Percentiles rank a stretch among this genome's conserved stretches.
Evolutionary conservation across 2,113 vertebrate species (phyloP).

Genomic region (Petaurus breviceps): DNA sequence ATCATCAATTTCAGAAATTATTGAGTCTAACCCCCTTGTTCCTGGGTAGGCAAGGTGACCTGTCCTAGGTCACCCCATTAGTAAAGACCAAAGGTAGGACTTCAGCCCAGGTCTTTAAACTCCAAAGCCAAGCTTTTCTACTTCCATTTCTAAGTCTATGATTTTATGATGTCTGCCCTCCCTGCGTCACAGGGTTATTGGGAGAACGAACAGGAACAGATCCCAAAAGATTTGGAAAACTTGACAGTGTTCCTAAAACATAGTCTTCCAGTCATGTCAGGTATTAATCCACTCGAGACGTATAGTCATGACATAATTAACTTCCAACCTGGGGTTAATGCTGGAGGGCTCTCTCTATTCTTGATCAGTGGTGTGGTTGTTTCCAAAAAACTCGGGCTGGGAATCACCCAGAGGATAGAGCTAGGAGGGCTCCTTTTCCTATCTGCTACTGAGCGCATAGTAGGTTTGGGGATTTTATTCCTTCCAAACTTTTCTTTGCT

Average conservation of each 20-base stretch:
- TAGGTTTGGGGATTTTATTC: slow-evolving; percentile 52
- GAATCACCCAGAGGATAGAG: background rate
- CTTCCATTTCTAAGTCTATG: background rate
- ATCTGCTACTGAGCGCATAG: background rate
- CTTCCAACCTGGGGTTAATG: background rate
- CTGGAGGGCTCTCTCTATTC: background rate
- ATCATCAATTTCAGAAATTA: background rate
- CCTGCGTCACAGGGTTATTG: background rate
- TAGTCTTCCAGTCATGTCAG: background rate
- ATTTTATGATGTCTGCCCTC: background rate
- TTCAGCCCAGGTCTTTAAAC: background rate
- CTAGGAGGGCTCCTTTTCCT: background rate
- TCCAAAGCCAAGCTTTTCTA: background rate
- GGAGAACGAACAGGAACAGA: background rate
- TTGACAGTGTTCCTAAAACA: background rate
- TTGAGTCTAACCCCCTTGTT: background rate
- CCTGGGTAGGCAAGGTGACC: background rate
- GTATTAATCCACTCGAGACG: background rate
- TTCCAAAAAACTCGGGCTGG: background rate
- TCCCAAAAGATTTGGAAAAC: background rate
- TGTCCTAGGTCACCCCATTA: no score
- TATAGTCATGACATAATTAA: background rate
- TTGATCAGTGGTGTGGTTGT: background rate
- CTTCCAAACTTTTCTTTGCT: slow-evolving; percentile 65
- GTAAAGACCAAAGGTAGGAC: background rate